Conservation (phyloP, 2,113 vertebrate species). For the Sinocyclocheilus grahami region DNA sequence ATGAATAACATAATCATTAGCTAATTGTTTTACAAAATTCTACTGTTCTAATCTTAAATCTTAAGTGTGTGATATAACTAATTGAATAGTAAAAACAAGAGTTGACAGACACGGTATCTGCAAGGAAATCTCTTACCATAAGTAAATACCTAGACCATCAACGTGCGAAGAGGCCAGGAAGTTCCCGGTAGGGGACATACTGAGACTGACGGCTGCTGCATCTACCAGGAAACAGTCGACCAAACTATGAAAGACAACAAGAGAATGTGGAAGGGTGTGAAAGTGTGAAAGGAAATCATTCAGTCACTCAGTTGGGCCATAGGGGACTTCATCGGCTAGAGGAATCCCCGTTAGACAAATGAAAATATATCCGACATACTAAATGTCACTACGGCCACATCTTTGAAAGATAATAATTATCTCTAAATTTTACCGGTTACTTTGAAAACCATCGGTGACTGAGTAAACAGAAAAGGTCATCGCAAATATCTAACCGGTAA, state of each 20-base stretch:
- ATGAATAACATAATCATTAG: not conserved
- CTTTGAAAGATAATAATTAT: constrained; percentile 41
- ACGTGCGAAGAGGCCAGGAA: constrained; percentile 92
- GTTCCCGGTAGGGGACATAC: constrained; percentile 93
- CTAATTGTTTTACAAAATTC: not conserved
- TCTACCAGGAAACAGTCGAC: constrained; percentile 93
- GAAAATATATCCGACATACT: constrained; percentile 19
- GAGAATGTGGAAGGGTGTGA: constrained; percentile 26
- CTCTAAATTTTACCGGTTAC: constrained; percentile 37
- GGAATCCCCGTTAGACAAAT: not conserved
- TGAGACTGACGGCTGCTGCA: constrained; percentile 84
- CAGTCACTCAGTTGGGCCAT: not conserved
- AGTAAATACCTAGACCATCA: constrained; percentile 89
- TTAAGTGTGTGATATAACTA: constrained; percentile 46
- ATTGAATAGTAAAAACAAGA: constrained; percentile 23
- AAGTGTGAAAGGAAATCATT: constrained; percentile 5
- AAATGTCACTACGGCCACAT: not conserved
- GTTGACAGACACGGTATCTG: constrained; percentile 9
- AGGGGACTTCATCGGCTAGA: constrained; percentile 37
- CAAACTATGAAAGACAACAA: constrained; percentile 62
- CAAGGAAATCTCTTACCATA: constrained; percentile 84
- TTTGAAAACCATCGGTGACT: constrained; percentile 26
- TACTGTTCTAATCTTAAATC: not conserved
- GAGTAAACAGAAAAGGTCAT: constrained; percentile 60
- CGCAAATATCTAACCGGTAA: constrained; percentile 50